Base-by-base conservation (phyloP, 2,113 vertebrate genomes). In the Riparia riparia region DNA sequence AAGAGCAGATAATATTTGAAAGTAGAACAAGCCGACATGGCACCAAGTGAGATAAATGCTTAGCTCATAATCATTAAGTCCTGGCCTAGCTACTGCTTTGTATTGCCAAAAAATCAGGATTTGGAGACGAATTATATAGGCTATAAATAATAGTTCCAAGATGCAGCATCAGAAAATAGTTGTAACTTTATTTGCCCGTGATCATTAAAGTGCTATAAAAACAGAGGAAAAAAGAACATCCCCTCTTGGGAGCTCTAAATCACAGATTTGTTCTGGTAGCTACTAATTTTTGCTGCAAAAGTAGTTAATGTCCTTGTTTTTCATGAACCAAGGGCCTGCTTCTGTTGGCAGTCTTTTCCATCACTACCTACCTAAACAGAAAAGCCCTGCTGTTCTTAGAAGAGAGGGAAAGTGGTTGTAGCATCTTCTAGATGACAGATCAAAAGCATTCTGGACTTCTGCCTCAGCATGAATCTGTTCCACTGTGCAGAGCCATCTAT, bases 21-120 rank as follows among this genome's bases (percentile, higher is more conserved):
- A 89, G 83, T 77, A 90, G 89, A 96, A 86, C 86, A 96, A 96
- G 93, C 86, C 51, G 12, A 94, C 95, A 69, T 93, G 93, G 92
- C 90, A 96, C 93, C 87, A 87, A 97, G 92, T 97, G 95, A 96
- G 95, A 96, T 84, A 93, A 94, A 96, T 94, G 94, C 91, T 95
- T 94, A 97, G 96, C 93, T 97, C 92, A 97, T 89, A 95, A 95
- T 91, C 97, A 95, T 97, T 97, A 96, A 96, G 80, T 97, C 37
- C 92, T 96, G 97, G 96, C 95, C 91, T 71, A 84, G 71, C 34
- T 29, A 53, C 61, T 83, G 73, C 78, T 84, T 95, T 53, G 20
- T 78, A 69, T 57, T 78, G 58, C 73, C 90, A 95, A 91, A 95
- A 89, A 78, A 61, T 63, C 57, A 65, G 57, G 49, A 65, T 74